Evolutionary conservation across 2,113 vertebrate species (phyloP), one percentile per base, ranked within the genome.

Genomic region (Thermophis baileyi): DNA sequence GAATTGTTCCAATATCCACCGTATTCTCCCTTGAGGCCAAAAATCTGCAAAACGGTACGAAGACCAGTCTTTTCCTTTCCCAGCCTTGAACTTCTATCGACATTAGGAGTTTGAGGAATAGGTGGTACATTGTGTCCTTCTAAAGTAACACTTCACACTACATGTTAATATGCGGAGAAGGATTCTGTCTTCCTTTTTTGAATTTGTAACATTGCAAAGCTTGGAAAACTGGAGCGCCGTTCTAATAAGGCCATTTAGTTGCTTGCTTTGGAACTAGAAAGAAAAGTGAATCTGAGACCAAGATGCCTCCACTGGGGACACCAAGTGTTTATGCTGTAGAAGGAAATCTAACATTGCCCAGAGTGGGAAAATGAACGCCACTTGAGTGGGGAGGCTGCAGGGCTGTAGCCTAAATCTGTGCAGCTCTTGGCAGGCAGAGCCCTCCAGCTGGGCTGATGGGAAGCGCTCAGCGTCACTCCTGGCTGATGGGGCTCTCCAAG

Each of bases 251-350:
- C 95, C 30, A 81, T 1, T 50, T n/a, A 30, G 27, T 24, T 0
- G 89, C 91, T 96, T 60, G 89, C 1, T 91, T 94, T 91, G 94
- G 94, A 87, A 7, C 5, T 47, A 81, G 89, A 60, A 4, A 90
- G 92, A 8, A 89, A 22, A 18, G 16, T n/a, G 49, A 93, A 94
- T 25, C 0, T 0, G n/a, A 0, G 22, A 0, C 3, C 55, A 89
- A 50, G 1, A 91, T 51, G 22, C 85, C 87, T 30, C 86, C 24
- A 14, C 49, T 63, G 24, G 12, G 44, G 81, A 90, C 12, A 16
- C 8, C 16, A 69, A 30, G 92, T 51, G 53, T 27, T 16, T 74
- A 18, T 14, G 85, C 0, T 10, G 93, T 55, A 46, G 40, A 85
- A 92, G 92, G 69, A 22, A 85, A 14, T 0, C 10, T 81, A 54